Base-by-base conservation (phyloP, 2,888 invertebrate genomes). In the Heteromyza rotundicornis region DNA sequence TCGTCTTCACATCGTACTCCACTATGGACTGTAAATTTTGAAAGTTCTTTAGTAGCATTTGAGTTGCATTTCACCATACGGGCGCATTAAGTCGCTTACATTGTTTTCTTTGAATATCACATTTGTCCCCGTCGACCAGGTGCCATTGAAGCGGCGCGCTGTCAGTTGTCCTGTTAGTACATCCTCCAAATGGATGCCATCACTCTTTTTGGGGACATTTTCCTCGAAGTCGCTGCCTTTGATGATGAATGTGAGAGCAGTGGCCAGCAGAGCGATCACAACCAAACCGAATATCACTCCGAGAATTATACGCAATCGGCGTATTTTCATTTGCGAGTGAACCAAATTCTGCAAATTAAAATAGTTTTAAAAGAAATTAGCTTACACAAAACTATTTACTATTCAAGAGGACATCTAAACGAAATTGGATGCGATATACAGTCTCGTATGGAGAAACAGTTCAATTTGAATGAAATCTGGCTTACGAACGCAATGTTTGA, bases 81-180 rank as follows among this genome's bases (percentile, higher is more conserved):
- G 12, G 52, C 8, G 2, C 36, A 22, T 22, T 36, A 35, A 22
- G 12, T 53, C 17, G 65, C 78, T 71, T 70, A 81, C 81, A 68
- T 65, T 64, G 51, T 69, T 63, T 3, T 88, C 87, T 60, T 87
- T 86, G 80, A 86, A 92, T 66, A 91, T 79, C 64, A 92, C 84
- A 74, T 88, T 88, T 64, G 84, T 86, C 72, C 87, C 92, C 79
- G 90, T 88, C 61, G 92, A 85, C 94, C 94, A 95, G 52, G 90
- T 89, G 57, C 90, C 94, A 81, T 94, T 94, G 80, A 94, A 94
- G 47, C 87, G 84, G 63, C 86, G 85, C 0, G 92, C 86, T 14
- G 87, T 83, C 65, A 89, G 87, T 64, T 86, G 87, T 52, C 92
- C 91, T 36, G 85, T 85, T 17, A 94, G 86, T 70, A 93, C 86